Base-by-base conservation (phyloP, 1,140 invertebrate genomes). In the Drosophila bifasciata region DNA sequence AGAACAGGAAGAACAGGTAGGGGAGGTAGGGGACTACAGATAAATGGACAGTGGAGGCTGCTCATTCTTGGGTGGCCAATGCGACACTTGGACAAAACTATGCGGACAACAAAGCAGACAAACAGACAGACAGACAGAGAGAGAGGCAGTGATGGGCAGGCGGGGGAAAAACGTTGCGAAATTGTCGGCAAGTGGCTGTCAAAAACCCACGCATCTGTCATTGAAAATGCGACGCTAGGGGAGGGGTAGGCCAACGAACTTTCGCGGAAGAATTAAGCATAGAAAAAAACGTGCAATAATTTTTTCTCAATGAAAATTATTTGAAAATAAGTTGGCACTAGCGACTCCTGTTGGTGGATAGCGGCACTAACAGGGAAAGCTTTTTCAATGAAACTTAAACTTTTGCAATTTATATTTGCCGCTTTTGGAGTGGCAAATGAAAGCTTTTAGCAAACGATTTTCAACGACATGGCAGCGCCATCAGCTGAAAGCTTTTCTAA, bases 131-230 rank as follows among this genome's bases (percentile, higher is more conserved):
- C 15, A 13, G 11, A 19, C 15, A 36, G 15, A 13, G 8, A 67
- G 40, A 25, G 3, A 9, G 19, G 52, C 21, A 7, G 40, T 1
- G 11, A 50, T 36, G 36, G 40, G 16, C 41, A 19, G 19, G 39
- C 19, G 21, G 45, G 23, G 13, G 43, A 21, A 11, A 9, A 13
- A 36, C 11, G 11, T 36, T 36, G 23, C 23, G 43, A 57, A 44
- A 53, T n/a, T 36, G 58, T 51, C 67, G 46, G 58, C 51, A 84
- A 75, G 70, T 84, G 75, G 63, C 57, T 83, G 79, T 84, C 79
- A 83, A 74, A 83, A 83, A 58, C 66, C 77, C 77, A 76, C 77
- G 72, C 77, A 60, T 55, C 69, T 50, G 49, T 46, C 36, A 57
- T 73, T 63, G 45, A 63, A 53, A 36, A 19, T 11, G 58, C 9